Base-by-base conservation (phyloP, 2,888 invertebrate genomes). In the Cyclophora albipunctata region DNA sequence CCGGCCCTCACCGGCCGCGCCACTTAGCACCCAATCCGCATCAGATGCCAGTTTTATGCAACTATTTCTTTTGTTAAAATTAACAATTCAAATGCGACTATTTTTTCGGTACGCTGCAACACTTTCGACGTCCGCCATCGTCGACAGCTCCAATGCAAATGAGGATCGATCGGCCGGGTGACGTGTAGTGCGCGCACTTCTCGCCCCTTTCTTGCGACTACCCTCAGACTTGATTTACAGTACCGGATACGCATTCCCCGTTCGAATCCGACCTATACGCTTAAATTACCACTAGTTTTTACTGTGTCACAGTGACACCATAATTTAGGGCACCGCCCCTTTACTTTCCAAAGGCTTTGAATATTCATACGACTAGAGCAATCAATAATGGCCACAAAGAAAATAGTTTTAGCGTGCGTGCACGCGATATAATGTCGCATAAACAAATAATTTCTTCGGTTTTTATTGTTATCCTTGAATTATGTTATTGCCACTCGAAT, bases 291-390 rank as follows among this genome's bases (percentile, higher is more conserved):
- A 74, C 75, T 69, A 72, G 82, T 84, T 83, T 84, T 81, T 78
- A 78, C 78, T 78, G 69, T 84, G 84, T 85, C 86, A 85, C 78
- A 81, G 72, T 85, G 87, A 86, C 85, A 85, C 82, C 75, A 75
- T 85, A 85, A 86, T 87, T 85, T 84, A 84, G 84, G 84, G 83
- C 86, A 79, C 81, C 80, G 69, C 81, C 80, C 80, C 82, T 78
- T 81, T 78, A 81, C 81, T 83, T 85, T 81, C 75, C 81, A 75
- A 84, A 86, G 78, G 68, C 69, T 79, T 74, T 88, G 88, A 88
- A 88, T 87, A 88, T 88, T 88, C 86, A 88, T 88, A 86, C 78
- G 79, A 76, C 79, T 81, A 81, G 81, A 81, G 84, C 82, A 86
- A 87, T 88, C 87, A 86, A 88, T 88, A 88, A 83, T 78, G 73